Evolutionary conservation across 2,113 vertebrate genomes (phyloP).

Genomic region (Chiloscyllium plagiosum): DNA sequence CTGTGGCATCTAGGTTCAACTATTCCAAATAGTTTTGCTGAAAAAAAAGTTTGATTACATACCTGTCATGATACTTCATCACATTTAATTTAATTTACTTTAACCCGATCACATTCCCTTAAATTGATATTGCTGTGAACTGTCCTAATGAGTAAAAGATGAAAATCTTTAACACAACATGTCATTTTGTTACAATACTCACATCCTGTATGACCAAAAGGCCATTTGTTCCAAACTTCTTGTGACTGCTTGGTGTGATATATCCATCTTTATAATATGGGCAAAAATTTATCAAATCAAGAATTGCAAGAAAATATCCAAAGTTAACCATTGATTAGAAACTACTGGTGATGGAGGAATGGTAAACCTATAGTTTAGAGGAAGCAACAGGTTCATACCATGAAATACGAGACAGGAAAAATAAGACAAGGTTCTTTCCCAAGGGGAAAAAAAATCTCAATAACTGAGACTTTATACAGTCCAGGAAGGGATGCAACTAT

Average conservation of each 20-base stretch:
- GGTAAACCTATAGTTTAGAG: not conserved
- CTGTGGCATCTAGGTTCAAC: not conserved
- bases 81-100: too few relatives aligned
- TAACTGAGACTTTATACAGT: not conserved
- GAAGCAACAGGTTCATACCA: not conserved
- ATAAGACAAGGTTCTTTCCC: not conserved
- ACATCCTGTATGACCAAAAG: too few relatives aligned
- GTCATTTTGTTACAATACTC: too few relatives aligned
- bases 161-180: too few relatives aligned
- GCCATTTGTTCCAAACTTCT: not conserved
- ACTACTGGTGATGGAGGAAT: not conserved
- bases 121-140: too few relatives aligned
- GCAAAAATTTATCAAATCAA: not conserved
- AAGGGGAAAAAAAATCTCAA: not conserved
- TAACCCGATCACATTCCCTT: too few relatives aligned
- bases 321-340: not conserved
- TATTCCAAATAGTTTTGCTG: too few relatives aligned
- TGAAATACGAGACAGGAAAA: not conserved
- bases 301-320: not conserved
- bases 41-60: too few relatives aligned
- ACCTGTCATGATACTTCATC: too few relatives aligned
- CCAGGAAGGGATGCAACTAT: not conserved
- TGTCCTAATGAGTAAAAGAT: too few relatives aligned
- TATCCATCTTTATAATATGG: not conserved
- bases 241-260: not conserved